Percentiles rank a stretch among this genome's conserved stretches.
Conservation (phyloP, 2,797 vertebrate species). For the Ctenopoma multispine region DNA sequence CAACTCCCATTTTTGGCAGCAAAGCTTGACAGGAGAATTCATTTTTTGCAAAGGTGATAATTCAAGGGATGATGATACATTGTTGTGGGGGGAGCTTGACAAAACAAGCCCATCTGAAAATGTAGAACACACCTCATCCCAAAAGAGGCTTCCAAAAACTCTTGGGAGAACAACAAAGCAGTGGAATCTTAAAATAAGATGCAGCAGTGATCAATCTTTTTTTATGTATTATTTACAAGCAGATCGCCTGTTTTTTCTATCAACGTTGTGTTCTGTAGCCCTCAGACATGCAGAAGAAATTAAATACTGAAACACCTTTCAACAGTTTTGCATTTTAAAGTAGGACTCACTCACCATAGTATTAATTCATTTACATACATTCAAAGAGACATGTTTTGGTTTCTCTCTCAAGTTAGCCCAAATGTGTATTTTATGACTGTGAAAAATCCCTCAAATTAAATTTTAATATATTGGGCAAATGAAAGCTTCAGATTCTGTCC, state of each 20-base stretch:
- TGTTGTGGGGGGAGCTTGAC: conserved; percentile 36
- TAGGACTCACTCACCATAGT: conserved; percentile 3
- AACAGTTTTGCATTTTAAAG: conserved; percentile 34
- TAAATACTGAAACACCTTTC: conserved; percentile 12
- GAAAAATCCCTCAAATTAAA: conserved; percentile 37
- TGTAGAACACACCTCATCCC: conserved; percentile 39
- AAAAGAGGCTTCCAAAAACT: conserved; percentile 31
- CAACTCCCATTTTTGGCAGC: conserved; percentile 47
- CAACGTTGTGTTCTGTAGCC: neutral
- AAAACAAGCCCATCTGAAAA: conserved; percentile 46
- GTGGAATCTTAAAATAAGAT: conserved; percentile 26
- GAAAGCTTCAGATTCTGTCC: conserved; percentile 33
- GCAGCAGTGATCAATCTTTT: conserved; percentile 9
- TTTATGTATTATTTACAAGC: conserved; percentile 6
- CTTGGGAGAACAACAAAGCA: conserved; percentile 15
- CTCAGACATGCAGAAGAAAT: conserved; percentile 15
- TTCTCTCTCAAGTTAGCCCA: conserved; percentile 37
- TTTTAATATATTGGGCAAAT: conserved; percentile 22
- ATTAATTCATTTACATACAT: conserved; percentile 27
- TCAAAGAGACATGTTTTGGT: conserved; percentile 13
- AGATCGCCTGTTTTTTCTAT: conserved; percentile 11
- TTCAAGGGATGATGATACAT: conserved; percentile 37
- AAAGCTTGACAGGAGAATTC: conserved; percentile 24
- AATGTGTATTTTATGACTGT: conserved; percentile 40
- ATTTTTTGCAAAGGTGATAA: conserved; percentile 30